These are phyloP conservation scores for Cryptocephalus primarius DNA, from an alignment of 2,888 invertebrate genomes.

Conservation along the genomic window DNA sequence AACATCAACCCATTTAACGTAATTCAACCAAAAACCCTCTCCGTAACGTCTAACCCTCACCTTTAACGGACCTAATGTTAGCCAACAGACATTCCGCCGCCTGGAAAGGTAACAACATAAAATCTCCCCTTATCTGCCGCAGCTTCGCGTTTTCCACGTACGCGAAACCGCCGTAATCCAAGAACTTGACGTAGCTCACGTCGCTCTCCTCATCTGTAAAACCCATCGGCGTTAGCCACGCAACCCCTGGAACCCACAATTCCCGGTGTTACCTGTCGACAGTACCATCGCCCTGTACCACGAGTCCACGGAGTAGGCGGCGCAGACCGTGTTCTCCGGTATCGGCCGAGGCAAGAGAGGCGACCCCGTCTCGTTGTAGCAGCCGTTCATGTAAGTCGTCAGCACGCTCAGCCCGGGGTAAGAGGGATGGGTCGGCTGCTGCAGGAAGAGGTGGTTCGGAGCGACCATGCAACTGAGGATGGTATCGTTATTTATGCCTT, in stretches of 20 bases:
- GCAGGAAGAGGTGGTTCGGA: conserved; percentile 86
- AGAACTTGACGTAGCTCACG: conserved; percentile 72
- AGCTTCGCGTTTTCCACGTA: conserved; percentile 64
- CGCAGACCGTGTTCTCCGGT: conserved; percentile 80
- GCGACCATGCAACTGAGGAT: conserved; percentile 77
- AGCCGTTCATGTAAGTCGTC: conserved; percentile 69
- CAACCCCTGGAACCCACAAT: neutral
- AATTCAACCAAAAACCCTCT: no score
- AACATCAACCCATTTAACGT: no score
- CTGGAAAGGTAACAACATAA: conserved; percentile 92
- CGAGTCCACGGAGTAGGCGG: conserved; percentile 68
- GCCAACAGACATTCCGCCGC: conserved; percentile 90
- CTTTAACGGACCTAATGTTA: conserved; percentile 66
- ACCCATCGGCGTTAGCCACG: neutral
- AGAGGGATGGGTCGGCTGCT: conserved; percentile 90
- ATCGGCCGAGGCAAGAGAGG: conserved; percentile 73
- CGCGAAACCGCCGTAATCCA: conserved; percentile 93
- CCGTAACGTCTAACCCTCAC: conserved; percentile 35
- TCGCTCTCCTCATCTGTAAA: conserved; percentile 51
- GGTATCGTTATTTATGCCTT: conserved; percentile 88
- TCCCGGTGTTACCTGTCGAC: conserved; percentile 29
- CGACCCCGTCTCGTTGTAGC: conserved; percentile 68
- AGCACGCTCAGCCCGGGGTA: conserved; percentile 74
- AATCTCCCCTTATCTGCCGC: conserved; percentile 88
- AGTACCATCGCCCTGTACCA: conserved; percentile 85